Conservation (phyloP, 2,797 vertebrate species). For the Myotis pilosus region DNA sequence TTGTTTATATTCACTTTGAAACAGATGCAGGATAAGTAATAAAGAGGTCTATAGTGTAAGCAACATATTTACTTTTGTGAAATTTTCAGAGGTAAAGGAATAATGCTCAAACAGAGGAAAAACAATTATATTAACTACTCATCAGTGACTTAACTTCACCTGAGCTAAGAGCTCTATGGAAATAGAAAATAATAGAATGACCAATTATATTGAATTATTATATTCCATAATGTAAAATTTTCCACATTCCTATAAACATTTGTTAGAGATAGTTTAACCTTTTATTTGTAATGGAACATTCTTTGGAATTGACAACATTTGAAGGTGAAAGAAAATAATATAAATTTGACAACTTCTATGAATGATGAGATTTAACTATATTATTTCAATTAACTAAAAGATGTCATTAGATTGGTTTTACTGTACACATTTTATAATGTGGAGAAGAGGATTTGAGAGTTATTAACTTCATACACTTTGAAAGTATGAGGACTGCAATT, state of each 20-base stretch:
- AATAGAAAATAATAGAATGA: constrained; percentile 3
- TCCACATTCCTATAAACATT: background rate
- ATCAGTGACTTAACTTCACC: background rate
- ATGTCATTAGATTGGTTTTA: background rate
- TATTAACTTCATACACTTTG: background rate
- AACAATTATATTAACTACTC: background rate
- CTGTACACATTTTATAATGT: background rate
- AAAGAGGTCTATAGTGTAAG: background rate
- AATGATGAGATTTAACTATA: background rate
- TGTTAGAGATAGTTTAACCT: background rate
- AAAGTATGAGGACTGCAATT: background rate
- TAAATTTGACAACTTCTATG: background rate
- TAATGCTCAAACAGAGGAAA: background rate
- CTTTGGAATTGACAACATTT: background rate
- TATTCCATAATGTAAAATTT: background rate
- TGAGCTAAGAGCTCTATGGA: background rate
- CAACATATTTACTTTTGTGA: background rate
- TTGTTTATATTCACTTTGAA: constrained; percentile 39
- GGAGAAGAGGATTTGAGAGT: background rate
- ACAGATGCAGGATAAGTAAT: background rate
- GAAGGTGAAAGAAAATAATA: background rate
- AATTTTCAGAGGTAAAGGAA: background rate
- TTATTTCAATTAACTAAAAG: constrained; percentile 33
- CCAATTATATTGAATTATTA: background rate
- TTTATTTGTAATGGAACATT: background rate